Evolutionary conservation across 2,888 invertebrate genomes (phyloP), one percentile per base, ranked within the genome.

Genomic region (Eupithecia centaureata): DNA sequence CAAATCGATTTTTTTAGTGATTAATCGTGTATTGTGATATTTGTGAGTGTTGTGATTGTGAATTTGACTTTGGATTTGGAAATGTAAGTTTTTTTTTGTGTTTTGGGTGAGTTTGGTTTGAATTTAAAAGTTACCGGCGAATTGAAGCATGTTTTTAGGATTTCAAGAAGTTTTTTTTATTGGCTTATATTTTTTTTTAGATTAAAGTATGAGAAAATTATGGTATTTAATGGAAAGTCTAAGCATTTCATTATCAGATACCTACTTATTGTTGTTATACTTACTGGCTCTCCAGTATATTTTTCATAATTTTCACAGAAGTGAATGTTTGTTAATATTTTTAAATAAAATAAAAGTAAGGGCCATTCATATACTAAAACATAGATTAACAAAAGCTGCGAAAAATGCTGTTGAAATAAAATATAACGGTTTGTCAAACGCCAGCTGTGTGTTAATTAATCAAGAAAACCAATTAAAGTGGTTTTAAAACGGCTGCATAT

Each of bases 1-100:
- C 71, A 72, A 52, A 76, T 76, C 74, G 76, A 76, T 76, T 76
- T 72, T 71, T 73, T 71, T 73, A 66, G 74, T 76, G 75, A 64
- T 61, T 61, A 54, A 62, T 63, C 61, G 71, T 73, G 74, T 63
- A 68, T 68, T 69, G 75, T 68, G 72, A 70, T 35, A 51, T 28
- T 61, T 68, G 71, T 73, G 70, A 70, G 70, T 68, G 70, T 68
- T 63, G 71, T 73, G 71, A 25, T 18, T 64, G 67, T 64, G 67
- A 25, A 15, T 52, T 63, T 33, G 57, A 61, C 32, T 42, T 71
- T 64, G 76, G 75, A 76, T 75, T 63, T 61, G 35, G 54, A 60
- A 42, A 69, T 61, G 65, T 68, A 64, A 73, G 72, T 71, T 67
- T 70, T 67, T 57, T 63, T 18, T 10, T 22, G 35, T 42, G 18